phyloP scores from a whole-genome alignment of 2,888 invertebrate species.

The Chrysopilus asiliformis region DNA sequence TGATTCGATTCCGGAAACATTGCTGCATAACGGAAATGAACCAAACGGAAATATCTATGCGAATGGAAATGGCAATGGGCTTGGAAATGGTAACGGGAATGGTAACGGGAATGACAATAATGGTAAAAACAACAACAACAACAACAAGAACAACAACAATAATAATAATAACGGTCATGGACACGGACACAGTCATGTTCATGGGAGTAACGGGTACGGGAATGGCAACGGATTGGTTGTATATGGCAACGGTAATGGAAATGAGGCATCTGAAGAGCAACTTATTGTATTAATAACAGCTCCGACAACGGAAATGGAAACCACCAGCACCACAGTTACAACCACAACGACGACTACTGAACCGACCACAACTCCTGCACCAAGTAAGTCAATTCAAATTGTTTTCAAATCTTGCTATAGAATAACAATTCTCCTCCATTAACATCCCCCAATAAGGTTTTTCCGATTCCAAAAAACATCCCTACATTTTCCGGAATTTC shows the following conservation, averaged over 20 bases:
- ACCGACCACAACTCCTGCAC: slow-evolving; percentile 43
- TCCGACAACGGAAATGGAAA: slow-evolving; percentile 39
- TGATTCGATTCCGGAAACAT: slow-evolving; percentile 29
- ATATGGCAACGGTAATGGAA: slow-evolving; percentile 20
- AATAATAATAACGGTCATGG: slow-evolving; percentile 35
- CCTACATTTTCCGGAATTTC: too few relatives aligned
- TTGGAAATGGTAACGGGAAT: slow-evolving; percentile 13
- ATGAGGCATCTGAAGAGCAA: slow-evolving; percentile 30
- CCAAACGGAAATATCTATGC: slow-evolving; percentile 31
- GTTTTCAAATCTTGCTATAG: background rate
- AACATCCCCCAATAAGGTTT: too few relatives aligned
- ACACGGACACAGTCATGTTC: slow-evolving; percentile 30
- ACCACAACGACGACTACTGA: slow-evolving; percentile 44
- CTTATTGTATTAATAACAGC: slow-evolving; percentile 33
- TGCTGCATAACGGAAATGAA: slow-evolving; percentile 33
- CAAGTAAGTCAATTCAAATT: slow-evolving; percentile 36
- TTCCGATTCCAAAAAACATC: too few relatives aligned
- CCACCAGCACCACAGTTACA: slow-evolving; percentile 34
- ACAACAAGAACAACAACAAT: too few relatives aligned
- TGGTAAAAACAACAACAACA: too few relatives aligned
- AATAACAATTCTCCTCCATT: too few relatives aligned
- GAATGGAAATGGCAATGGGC: too few relatives aligned
- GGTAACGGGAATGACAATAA: slow-evolving; percentile 10
- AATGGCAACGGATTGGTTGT: slow-evolving; percentile 14
- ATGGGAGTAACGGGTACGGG: too few relatives aligned